Evolutionary conservation across 2,113 vertebrate species (phyloP).

Genomic region (Gallinago media): DNA sequence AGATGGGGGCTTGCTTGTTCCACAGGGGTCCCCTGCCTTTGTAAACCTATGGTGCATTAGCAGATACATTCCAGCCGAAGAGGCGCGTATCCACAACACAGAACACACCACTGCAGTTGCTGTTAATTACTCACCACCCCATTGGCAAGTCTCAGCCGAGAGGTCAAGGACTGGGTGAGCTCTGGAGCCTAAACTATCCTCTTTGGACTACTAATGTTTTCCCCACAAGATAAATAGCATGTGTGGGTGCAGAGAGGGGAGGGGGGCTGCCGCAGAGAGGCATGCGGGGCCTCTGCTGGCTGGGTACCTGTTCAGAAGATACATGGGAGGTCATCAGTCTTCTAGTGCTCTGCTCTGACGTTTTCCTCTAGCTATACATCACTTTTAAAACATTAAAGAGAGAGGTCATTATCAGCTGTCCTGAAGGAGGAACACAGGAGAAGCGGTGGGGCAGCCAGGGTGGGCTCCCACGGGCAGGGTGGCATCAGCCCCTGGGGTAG

Average conservation of each 20-base stretch:
- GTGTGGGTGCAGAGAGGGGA: not conserved
- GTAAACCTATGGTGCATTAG: not conserved
- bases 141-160: not conserved
- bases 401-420: not conserved
- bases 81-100: not conserved
- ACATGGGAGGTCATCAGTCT: constrained; percentile 1
- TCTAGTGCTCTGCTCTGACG: not conserved
- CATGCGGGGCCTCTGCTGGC: not conserved
- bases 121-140: not conserved
- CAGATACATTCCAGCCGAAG: not conserved
- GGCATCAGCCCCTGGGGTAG: not conserved
- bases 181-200: constrained; percentile 35
- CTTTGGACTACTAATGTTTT: not conserved
- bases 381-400: not conserved
- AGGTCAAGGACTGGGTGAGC: constrained; percentile 48
- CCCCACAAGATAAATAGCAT: not conserved
- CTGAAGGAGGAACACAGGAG: not conserved
- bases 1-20: accelerated
- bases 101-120: not conserved
- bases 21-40: not conserved
- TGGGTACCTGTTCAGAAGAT: constrained; percentile 10
- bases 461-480: not conserved
- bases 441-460: not conserved
- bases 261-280: not conserved
- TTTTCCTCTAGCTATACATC: not conserved